Conservation (phyloP, 1,140 invertebrate species). For the Schlechtendalia chinensis region DNA sequence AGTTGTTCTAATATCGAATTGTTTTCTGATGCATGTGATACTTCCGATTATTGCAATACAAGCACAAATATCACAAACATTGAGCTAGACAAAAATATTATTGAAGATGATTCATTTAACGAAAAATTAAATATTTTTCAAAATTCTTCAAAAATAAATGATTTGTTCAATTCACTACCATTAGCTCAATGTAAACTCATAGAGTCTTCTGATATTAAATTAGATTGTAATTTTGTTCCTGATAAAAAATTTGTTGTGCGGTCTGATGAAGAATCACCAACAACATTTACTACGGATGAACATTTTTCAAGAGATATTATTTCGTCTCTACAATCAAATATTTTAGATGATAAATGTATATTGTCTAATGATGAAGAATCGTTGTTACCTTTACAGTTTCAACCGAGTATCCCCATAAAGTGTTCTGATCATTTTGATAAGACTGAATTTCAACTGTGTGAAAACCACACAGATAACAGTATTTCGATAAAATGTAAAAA, state of each 20-base stretch:
- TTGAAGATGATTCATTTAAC: conserved; percentile 1
- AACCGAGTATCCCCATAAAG: background rate
- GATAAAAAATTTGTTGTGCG: conserved; percentile 7
- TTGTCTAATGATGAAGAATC: conserved; percentile 16
- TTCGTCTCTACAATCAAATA: background rate
- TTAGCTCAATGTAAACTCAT: conserved; percentile 25
- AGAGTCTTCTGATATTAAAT: conserved; percentile 22
- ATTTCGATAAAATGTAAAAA: background rate
- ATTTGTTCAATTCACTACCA: conserved; percentile 23
- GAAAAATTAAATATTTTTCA: conserved; percentile 35
- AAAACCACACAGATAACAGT: background rate
- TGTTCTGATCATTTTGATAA: conserved; percentile 31
- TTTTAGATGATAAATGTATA: conserved; percentile 3
- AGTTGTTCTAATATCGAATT: conserved; percentile 38
- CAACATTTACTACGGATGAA: conserved; percentile 16
- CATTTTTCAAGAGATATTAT: background rate
- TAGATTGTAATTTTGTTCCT: conserved; percentile 27
- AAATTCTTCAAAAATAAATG: conserved; percentile 34
- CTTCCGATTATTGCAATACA: conserved; percentile 27
- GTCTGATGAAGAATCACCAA: conserved; percentile 22
- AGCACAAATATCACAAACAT: background rate
- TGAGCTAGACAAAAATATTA: conserved; percentile 11
- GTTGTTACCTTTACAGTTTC: conserved; percentile 17
- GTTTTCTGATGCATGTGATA: conserved; percentile 34
- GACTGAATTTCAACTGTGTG: background rate